A percentile compares a stretch with the other conserved stretches of the same genome.
Evolutionary conservation across 2,113 vertebrate genomes (phyloP).

Genomic region (Chamaetylas fuelleborni): DNA sequence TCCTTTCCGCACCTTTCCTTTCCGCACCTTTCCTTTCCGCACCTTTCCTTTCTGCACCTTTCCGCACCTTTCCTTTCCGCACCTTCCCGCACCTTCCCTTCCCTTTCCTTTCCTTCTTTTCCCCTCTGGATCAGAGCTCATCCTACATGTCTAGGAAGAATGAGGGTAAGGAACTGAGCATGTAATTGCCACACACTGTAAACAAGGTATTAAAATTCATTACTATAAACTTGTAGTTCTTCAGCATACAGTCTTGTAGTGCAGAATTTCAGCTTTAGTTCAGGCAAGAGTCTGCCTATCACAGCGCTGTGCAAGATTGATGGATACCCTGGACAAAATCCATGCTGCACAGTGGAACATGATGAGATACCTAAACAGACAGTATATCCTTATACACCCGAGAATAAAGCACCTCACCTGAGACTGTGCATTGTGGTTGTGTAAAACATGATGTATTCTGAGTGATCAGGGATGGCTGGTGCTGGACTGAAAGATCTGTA

Average conservation of each 20-base stretch:
- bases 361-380: background rate
- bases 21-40: no score
- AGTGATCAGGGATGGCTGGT: background rate
- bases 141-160: background rate
- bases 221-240: background rate
- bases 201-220: background rate
- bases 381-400: rapidly evolving
- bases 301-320: background rate
- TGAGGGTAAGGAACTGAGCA: background rate
- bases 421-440: background rate
- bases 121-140: background rate
- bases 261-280: background rate
- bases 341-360: background rate
- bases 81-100: no score
- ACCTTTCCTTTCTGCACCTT: no score
- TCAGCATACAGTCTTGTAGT: background rate
- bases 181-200: background rate
- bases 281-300: background rate
- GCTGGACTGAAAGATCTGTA: background rate
- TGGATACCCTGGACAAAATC: background rate
- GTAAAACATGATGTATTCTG: background rate
- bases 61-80: no score
- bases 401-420: background rate
- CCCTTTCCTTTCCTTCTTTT: no score
- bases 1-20: no score